These are phyloP conservation scores for Danaus melanippus DNA, from an alignment of 1,140 invertebrate genomes.

Conservation along the genomic window DNA sequence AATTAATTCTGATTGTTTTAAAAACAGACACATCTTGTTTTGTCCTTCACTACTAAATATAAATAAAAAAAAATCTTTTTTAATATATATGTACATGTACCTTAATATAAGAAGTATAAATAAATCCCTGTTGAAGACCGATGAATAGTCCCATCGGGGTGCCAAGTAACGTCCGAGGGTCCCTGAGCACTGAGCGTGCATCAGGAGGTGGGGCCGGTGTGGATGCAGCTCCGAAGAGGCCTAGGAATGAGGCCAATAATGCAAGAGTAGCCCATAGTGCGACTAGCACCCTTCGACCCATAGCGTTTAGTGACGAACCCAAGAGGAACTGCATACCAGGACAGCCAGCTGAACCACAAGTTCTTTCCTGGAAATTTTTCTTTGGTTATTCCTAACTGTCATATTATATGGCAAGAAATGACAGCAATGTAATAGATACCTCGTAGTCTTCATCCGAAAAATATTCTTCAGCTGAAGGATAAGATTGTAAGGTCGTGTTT, in stretches of 20 bases:
- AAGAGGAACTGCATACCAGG: constrained; percentile 42
- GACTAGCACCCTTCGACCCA: constrained; percentile 58
- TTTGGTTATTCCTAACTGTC: background rate
- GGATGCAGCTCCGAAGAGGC: constrained; percentile 35
- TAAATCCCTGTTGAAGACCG: constrained; percentile 81
- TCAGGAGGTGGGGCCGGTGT: constrained; percentile 60
- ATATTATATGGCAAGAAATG: background rate
- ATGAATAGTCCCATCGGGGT: constrained; percentile 80
- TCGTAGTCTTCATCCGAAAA: constrained; percentile 57
- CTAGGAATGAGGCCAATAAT: constrained; percentile 47
- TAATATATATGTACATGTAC: constrained; percentile 47
- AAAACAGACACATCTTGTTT: no score
- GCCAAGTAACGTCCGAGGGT: constrained; percentile 74
- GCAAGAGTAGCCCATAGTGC: constrained; percentile 71
- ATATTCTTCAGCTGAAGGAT: constrained; percentile 49
- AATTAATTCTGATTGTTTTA: no score
- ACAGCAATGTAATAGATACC: constrained; percentile 25
- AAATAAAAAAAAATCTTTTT: no score
- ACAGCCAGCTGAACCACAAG: constrained; percentile 58
- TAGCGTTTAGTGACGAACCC: constrained; percentile 50
- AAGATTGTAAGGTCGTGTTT: constrained; percentile 36
- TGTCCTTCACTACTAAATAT: no score
- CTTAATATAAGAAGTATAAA: constrained; percentile 81
- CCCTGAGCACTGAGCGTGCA: constrained; percentile 57
- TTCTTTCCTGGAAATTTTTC: constrained; percentile 38